Conservation (phyloP, 2,888 invertebrate genomes). For the Slavum lentiscoides region DNA sequence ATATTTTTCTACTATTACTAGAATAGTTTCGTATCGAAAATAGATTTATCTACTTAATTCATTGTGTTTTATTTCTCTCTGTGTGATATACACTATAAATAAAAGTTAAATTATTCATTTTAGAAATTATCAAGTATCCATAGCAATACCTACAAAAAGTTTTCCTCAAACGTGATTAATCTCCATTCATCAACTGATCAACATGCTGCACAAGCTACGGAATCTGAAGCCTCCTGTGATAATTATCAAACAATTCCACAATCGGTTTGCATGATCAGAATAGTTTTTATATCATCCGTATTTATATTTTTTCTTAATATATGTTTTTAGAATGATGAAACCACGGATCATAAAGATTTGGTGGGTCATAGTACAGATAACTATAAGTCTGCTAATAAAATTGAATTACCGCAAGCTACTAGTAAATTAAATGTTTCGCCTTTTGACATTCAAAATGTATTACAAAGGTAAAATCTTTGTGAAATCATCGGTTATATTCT, state of each 20-base stretch:
- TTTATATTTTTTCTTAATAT: neutral
- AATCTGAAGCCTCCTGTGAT: constrained; percentile 26
- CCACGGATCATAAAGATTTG: constrained; percentile 18
- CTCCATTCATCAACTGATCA: constrained; percentile 33
- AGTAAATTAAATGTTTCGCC: constrained; percentile 25
- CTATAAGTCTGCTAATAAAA: neutral
- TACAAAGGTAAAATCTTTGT: constrained; percentile 18
- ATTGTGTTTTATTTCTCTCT: neutral
- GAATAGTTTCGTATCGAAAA: neutral
- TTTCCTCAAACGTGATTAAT: constrained; percentile 34
- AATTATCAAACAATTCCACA: constrained; percentile 29
- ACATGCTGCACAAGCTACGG: constrained; percentile 14
- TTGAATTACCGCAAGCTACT: constrained; percentile 12
- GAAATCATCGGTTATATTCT: constrained; percentile 9
- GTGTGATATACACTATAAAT: neutral
- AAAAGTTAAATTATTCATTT: constrained; percentile 9
- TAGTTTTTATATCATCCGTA: neutral
- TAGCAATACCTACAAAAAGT: constrained; percentile 39
- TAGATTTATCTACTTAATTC: neutral
- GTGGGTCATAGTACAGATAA: constrained; percentile 16
- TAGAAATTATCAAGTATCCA: constrained; percentile 50
- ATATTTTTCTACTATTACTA: neutral
- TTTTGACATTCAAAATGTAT: constrained; percentile 34
- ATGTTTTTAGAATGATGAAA: constrained; percentile 35
- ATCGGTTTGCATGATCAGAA: constrained; percentile 5